Evolutionary conservation across 2,888 invertebrate species (phyloP).

Genomic region (Aphodius sticticus): DNA sequence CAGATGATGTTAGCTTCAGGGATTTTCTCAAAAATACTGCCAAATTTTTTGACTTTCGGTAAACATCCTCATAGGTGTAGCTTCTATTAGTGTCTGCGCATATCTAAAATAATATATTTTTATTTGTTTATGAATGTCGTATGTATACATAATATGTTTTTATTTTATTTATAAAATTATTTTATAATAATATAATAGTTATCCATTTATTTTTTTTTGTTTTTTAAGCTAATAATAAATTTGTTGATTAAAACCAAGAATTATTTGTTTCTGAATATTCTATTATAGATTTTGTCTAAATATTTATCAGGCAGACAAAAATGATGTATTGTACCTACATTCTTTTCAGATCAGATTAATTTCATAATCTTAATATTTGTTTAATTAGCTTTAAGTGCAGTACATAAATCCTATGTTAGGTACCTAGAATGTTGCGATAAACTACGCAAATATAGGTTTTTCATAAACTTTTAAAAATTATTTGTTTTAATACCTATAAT

Average conservation of each 20-base stretch:
- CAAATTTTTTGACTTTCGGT: conserved; percentile 69
- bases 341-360: background rate
- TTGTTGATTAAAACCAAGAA: no score
- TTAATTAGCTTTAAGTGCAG: background rate
- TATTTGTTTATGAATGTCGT: no score
- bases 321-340: no score
- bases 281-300: no score
- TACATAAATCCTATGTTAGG: background rate
- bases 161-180: conserved; percentile 11
- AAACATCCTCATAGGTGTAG: conserved; percentile 72
- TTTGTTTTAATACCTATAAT: no score
- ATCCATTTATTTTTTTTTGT: no score
- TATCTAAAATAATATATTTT: conserved; percentile 62
- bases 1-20: conserved; percentile 67
- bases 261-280: no score
- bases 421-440: background rate
- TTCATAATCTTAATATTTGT: background rate
- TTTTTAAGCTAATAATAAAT: background rate
- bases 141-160: background rate
- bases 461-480: no score
- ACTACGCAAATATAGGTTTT: background rate
- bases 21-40: conserved; percentile 63
- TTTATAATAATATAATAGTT: background rate
- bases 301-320: no score
- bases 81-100: conserved; percentile 75